These are phyloP conservation scores for Geopemphigus sp. DNA, from an alignment of 1,140 invertebrate species.

Conservation along the genomic window DNA sequence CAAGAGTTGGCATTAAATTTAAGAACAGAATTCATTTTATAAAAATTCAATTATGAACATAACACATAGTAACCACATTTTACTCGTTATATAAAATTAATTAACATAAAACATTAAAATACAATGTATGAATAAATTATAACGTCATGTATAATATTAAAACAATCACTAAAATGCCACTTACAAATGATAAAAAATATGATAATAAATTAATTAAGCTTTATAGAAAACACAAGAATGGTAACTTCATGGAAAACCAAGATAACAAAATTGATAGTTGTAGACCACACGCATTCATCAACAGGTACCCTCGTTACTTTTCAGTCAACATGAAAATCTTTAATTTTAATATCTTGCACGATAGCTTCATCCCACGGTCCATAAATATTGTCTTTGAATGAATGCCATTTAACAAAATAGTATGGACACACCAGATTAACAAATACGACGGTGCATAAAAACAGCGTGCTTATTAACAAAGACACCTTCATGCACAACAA, in stretches of 20 bases:
- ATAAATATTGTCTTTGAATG: constrained; percentile 89
- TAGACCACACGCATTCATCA: neutral
- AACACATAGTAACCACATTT: too few relatives aligned
- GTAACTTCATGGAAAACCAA: constrained; percentile 20
- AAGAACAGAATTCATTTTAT: too few relatives aligned
- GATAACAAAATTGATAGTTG: neutral
- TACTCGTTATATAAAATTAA: too few relatives aligned
- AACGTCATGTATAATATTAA: neutral
- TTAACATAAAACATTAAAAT: too few relatives aligned
- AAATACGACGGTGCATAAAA: constrained; percentile 64
- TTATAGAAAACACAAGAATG: neutral
- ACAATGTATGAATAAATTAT: too few relatives aligned
- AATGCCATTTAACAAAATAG: constrained; percentile 77
- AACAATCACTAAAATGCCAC: neutral
- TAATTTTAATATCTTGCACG: constrained; percentile 42
- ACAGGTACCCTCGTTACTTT: neutral
- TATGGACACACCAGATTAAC: constrained; percentile 74
- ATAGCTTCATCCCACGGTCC: constrained; percentile 94
- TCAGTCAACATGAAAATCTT: constrained; percentile 31
- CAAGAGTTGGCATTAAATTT: too few relatives aligned
- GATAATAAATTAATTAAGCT: constrained; percentile 10
- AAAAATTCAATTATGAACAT: too few relatives aligned
- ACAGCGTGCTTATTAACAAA: constrained; percentile 61
- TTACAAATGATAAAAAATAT: neutral
- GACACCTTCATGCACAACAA: constrained; percentile 61